Evolutionary conservation across 2,113 vertebrate genomes (phyloP), one percentile per base, ranked within the genome.

Genomic region (Atrichornis clamosus): DNA sequence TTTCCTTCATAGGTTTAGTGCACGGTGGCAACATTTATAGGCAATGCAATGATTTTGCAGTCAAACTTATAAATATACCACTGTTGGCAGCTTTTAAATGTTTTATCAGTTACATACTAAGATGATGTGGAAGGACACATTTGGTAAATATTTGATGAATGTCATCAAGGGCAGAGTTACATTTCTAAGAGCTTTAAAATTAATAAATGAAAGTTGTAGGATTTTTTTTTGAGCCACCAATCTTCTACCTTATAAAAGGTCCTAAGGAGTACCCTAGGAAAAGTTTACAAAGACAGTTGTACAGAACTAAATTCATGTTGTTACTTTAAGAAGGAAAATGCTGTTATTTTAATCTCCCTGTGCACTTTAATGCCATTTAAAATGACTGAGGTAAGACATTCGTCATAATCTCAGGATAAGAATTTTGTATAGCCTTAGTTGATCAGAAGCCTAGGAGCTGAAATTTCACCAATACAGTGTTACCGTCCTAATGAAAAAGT

Each of bases 91-190:
- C 32, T 86, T 84, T 88, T 93, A 75, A 96, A 91, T 72, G 32
- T 92, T 96, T 89, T 33, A 93, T 86, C 64, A 94, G 53, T 88
- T 85, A 91, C 80, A 87, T 75, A 30, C 28, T 75, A 73, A 52
- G 47, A 75, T 56, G 60, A 79, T 80, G 59, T 62, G n/a, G 58
- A 92, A 90, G 56, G 44, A 94, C 64, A 89, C 11, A 77, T 70
- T 78, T 65, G 7, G 39, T 95, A 96, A 96, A 95, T 97, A 94
- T 96, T 97, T 97, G 41, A 96, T 89, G 70, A 97, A 93, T 89
- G 89, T 78, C 90, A 91, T 52, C 47, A 78, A 95, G 74, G 93
- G 9, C 84, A 96, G 37, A 75, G 30, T 24, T 88, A 49, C 7
- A 72, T 68, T 93, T 95, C 72, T 60, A 69, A 79, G 65, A 73